Evolutionary conservation across 2,888 invertebrate species (phyloP), one percentile per base, ranked within the genome.

Genomic region (Ophion ventricosus): DNA sequence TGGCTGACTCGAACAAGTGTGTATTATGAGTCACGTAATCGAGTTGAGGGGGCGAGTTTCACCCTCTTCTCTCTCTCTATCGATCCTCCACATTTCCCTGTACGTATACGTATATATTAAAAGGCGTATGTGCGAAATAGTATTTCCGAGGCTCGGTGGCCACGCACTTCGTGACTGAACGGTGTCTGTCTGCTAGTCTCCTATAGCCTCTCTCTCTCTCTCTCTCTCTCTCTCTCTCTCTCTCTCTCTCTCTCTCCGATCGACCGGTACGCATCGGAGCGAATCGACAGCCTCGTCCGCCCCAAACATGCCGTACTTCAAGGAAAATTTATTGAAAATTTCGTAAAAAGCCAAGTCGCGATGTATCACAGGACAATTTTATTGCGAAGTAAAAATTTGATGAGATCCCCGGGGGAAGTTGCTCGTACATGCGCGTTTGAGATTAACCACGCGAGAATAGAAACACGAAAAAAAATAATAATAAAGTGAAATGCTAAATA

Each of bases 1-100:
- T 70, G 85, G 80, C 49, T 78, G 81, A 85, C 77, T 89, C 87
- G 87, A 83, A 86, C 89, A 89, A 90, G 89, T 90, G 88, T 90
- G 89, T 84, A 89, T 89, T 91, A 91, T 91, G 91, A 91, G 91
- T 91, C 91, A 91, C 86, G 91, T 88, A 90, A 90, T 90, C 88
- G 88, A 86, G 87, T 86, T 80, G 88, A 88, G 89, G 91, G 91
- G 78, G 82, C 86, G 86, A 75, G 87, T 86, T 85, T 84, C 88
- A 88, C 88, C 89, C 88, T 86, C 87, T 61, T 66, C 69, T n/a
- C 80, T 87, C 88, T 82, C 78, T 78, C 85, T 91, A 91, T 91
- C 88, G 90, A 91, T 91, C 90, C 87, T 83, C 79, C 74, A 85
- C 88, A 87, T 88, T 89, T 70, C 63, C 35, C 54, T 64, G 57